Percentiles rank a stretch among this genome's conserved stretches.
These are phyloP conservation scores for Cacoxenus indagator DNA, from an alignment of 2,888 invertebrate genomes.

Conservation along the genomic window DNA sequence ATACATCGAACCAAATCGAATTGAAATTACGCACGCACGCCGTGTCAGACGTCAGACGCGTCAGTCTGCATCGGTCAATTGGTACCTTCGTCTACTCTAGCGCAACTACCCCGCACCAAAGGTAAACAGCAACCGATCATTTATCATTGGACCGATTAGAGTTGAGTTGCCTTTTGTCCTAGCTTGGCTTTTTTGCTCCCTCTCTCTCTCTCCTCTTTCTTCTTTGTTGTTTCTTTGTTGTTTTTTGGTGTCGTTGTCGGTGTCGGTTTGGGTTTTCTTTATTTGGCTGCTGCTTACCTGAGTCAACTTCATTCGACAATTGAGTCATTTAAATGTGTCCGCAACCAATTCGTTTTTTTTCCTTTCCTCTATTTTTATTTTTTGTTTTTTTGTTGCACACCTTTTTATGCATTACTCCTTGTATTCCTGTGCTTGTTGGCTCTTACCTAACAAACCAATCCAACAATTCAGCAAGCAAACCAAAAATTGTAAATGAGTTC, in stretches of 20 bases:
- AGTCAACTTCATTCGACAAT: constrained; percentile 30
- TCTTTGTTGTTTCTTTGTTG: not conserved
- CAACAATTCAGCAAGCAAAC: constrained; percentile 22
- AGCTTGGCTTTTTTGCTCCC: not conserved
- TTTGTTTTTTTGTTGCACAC: constrained; percentile 2
- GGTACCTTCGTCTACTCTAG: not conserved
- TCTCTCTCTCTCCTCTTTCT: not conserved
- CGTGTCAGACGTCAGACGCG: not conserved
- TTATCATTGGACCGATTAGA: constrained; percentile 27
- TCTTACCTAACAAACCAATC: constrained; percentile 26
- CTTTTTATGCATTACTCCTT: constrained; percentile 7
- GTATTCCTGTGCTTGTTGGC: constrained; percentile 20
- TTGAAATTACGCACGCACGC: constrained; percentile 25
- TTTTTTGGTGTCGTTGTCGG: not conserved
- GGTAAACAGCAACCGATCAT: not conserved
- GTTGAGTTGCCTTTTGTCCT: constrained; percentile 9
- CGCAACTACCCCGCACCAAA: not conserved
- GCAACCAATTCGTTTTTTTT: constrained; percentile 30
- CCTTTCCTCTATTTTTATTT: constrained; percentile 1
- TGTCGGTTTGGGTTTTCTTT: not conserved
- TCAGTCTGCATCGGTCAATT: not conserved
- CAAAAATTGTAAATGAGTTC: constrained; percentile 1
- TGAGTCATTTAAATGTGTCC: constrained; percentile 56
- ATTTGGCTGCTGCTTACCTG: not conserved
- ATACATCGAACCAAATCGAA: constrained; percentile 4